Evolutionary conservation across 2,113 vertebrate genomes (phyloP).

Genomic region (Conger conger): DNA sequence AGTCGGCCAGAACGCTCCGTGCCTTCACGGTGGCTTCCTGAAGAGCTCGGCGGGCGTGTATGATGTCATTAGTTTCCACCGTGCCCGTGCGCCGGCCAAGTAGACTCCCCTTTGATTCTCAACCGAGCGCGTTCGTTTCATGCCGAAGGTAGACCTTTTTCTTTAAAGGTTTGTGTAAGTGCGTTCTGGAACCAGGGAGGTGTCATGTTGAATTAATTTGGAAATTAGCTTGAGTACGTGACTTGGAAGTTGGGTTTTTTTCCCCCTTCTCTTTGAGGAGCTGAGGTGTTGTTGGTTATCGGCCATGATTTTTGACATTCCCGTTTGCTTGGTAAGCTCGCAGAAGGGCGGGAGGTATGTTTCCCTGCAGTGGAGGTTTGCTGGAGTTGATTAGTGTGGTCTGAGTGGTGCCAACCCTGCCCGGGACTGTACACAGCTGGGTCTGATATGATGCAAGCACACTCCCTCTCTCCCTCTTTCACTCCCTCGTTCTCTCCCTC

Average conservation of each 20-base stretch:
- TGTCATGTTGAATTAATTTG: background rate
- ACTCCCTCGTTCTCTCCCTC: too few relatives aligned
- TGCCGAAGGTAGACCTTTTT: background rate
- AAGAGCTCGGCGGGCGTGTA: background rate
- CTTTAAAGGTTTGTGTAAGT: background rate
- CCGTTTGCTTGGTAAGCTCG: background rate
- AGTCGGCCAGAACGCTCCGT: background rate
- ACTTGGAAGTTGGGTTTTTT: background rate
- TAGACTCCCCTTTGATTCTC: background rate
- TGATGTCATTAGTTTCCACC: constrained; percentile 5
- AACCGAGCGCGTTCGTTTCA: background rate
- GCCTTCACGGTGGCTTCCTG: background rate
- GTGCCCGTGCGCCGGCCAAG: background rate
- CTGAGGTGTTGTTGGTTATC: background rate
- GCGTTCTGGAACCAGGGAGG: background rate
- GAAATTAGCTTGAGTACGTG: background rate
- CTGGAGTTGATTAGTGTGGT: background rate
- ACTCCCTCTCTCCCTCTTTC: background rate
- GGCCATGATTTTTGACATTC: background rate
- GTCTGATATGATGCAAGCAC: background rate
- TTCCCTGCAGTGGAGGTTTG: background rate
- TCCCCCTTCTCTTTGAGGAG: background rate
- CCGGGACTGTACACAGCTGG: background rate
- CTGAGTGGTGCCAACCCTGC: background rate
- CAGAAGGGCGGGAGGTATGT: background rate